Percentiles rank a stretch among this genome's conserved stretches.
Evolutionary conservation across 2,797 vertebrate genomes (phyloP).

Genomic region (Tokudaia muenninki): DNA sequence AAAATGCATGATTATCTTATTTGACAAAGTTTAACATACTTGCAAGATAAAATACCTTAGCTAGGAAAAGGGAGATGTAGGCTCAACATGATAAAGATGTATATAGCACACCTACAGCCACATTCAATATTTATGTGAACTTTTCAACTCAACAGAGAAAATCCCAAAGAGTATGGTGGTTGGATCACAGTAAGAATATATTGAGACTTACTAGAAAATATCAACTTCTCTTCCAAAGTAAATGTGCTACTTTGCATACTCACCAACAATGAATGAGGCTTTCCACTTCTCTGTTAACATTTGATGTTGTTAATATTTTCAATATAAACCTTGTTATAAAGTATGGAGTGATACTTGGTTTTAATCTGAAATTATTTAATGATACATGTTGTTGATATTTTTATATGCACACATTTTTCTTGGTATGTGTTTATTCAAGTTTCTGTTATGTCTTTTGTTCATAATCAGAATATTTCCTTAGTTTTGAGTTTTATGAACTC

Average conservation of each 20-base stretch:
- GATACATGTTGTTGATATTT: background rate
- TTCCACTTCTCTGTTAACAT: background rate
- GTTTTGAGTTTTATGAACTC: background rate
- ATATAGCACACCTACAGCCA: background rate
- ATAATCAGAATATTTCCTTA: background rate
- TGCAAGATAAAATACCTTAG: background rate
- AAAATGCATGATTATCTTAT: background rate
- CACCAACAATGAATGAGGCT: background rate
- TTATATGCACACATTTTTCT: background rate
- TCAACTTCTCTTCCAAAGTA: background rate
- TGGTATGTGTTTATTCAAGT: background rate
- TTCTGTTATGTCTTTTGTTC: background rate
- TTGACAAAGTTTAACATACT: background rate
- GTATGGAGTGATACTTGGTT: background rate
- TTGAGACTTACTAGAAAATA: background rate
- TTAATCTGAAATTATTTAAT: background rate
- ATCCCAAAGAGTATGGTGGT: background rate
- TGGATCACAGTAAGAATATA: background rate
- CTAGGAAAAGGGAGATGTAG: background rate
- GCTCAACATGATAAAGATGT: background rate
- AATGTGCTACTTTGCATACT: background rate
- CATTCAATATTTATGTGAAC: background rate
- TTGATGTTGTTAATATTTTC: background rate
- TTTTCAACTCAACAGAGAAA: background rate
- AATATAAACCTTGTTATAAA: background rate